Conservation (phyloP, 2,888 invertebrate genomes). For the Hyppa rectilinea region DNA sequence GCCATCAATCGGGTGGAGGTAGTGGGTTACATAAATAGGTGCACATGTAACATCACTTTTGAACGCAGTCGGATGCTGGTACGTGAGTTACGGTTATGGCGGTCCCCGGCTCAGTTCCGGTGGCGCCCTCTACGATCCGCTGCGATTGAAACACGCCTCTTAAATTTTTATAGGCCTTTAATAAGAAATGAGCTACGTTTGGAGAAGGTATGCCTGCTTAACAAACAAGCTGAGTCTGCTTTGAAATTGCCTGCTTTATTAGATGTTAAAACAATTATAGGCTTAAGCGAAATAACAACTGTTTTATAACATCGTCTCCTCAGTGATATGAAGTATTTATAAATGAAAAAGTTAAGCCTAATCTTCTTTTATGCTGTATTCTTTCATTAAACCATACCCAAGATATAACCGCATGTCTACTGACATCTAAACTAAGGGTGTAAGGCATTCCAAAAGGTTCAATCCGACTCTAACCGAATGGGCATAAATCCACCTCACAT, state of each 20-base stretch:
- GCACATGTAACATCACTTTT: slow-evolving; percentile 78
- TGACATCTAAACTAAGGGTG: slow-evolving; percentile 19
- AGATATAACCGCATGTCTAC: not conserved
- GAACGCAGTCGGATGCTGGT: slow-evolving; percentile 73
- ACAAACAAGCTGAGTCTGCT: slow-evolving; percentile 26
- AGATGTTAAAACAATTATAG: not conserved
- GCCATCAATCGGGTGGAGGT: slow-evolving; percentile 76
- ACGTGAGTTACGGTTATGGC: slow-evolving; percentile 83
- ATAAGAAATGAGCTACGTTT: slow-evolving; percentile 65
- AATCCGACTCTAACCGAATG: slow-evolving; percentile 1
- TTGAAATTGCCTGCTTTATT: slow-evolving; percentile 43
- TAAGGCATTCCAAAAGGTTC: slow-evolving; percentile 26
- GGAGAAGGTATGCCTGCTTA: slow-evolving; percentile 55
- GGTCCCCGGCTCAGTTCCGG: slow-evolving; percentile 73
- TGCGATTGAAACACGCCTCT: slow-evolving; percentile 69
- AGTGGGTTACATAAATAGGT: slow-evolving; percentile 77
- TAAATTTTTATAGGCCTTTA: slow-evolving; percentile 66
- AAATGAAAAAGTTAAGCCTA: not conserved
- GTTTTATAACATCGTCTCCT: not conserved
- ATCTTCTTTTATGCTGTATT: too few species aligned
- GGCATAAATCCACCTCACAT: slow-evolving; percentile 44
- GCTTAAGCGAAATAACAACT: not conserved
- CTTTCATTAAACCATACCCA: not conserved
- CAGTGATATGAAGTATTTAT: not conserved
- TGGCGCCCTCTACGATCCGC: slow-evolving; percentile 77